phyloP scores from a whole-genome alignment of 2,888 invertebrate genomes.

The Sisyra nigra region DNA sequence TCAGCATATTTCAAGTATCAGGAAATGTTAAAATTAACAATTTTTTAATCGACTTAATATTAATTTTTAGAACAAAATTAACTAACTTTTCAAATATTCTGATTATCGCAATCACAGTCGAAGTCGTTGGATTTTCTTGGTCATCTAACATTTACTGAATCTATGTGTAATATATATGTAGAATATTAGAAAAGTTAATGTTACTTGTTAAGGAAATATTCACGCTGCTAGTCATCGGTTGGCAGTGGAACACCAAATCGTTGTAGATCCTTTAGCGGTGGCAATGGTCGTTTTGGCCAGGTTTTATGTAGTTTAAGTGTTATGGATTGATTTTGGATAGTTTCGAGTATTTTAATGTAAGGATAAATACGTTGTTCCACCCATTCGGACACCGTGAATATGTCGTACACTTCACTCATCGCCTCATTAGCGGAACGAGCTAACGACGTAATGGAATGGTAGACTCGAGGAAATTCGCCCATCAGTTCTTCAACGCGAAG shows the following conservation, averaged over 20 bases:
- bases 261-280: slow-evolving; percentile 29
- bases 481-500: slow-evolving; percentile 44
- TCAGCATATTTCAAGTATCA: no score
- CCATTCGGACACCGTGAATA: slow-evolving; percentile 44
- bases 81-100: no score
- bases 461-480: slow-evolving; percentile 35
- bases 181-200: no score
- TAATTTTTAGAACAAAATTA: no score
- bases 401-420: slow-evolving; percentile 40
- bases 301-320: slow-evolving; percentile 31
- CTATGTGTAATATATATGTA: no score
- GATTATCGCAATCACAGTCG: no score
- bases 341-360: slow-evolving; percentile 30
- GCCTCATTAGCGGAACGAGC: slow-evolving; percentile 36
- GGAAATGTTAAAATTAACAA: no score
- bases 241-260: slow-evolving; percentile 26
- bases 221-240: slow-evolving; percentile 12
- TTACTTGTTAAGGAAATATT: neutral
- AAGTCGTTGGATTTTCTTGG: no score
- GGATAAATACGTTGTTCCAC: slow-evolving; percentile 49
- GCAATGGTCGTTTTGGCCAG: slow-evolving; percentile 44
- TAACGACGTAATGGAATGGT: slow-evolving; percentile 36
- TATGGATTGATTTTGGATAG: slow-evolving; percentile 34
- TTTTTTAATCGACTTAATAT: no score
- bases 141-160: no score